These are phyloP conservation scores for Chelonoidis abingdonii DNA, from an alignment of 2,113 vertebrate species.

Conservation along the genomic window DNA sequence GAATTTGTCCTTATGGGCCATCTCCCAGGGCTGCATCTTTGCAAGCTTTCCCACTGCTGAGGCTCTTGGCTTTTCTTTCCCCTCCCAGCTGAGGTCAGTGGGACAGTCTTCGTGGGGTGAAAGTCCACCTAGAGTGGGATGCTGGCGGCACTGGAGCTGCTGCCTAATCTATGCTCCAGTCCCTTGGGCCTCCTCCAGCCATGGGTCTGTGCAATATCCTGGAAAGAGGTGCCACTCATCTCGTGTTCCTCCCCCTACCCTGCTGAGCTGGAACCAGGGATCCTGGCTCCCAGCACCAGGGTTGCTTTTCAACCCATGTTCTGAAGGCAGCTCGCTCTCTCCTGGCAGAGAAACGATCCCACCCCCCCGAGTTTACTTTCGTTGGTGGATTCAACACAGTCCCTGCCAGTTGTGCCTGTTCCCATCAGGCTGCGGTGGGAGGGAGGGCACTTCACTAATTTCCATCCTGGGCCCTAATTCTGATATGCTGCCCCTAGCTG, in stretches of 20 bases:
- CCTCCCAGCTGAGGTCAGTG: not conserved
- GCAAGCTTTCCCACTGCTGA: not conserved
- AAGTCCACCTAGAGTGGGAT: not conserved
- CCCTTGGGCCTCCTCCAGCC: not conserved
- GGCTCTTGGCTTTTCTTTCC: not conserved
- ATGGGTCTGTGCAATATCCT: not conserved
- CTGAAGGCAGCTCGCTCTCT: not conserved
- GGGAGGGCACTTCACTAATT: not conserved
- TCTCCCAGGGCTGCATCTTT: not conserved
- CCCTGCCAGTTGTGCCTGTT: not conserved
- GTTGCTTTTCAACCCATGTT: not conserved
- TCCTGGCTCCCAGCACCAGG: not conserved
- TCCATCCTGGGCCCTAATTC: not conserved
- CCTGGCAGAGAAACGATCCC: not conserved
- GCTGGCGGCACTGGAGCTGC: not conserved
- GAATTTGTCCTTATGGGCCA: not conserved
- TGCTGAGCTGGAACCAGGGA: not conserved
- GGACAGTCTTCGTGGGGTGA: not conserved
- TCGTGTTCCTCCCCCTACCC: not conserved
- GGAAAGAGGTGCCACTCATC: not conserved
- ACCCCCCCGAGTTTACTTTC: not conserved
- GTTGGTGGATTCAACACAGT: not conserved
- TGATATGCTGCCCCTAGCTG: not conserved
- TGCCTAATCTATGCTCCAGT: not conserved
- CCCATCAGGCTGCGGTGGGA: not conserved